Percentiles rank a stretch among this genome's conserved stretches.
phyloP scores from a whole-genome alignment of 2,113 vertebrate genomes.

The Beaufortia kweichowensis region DNA sequence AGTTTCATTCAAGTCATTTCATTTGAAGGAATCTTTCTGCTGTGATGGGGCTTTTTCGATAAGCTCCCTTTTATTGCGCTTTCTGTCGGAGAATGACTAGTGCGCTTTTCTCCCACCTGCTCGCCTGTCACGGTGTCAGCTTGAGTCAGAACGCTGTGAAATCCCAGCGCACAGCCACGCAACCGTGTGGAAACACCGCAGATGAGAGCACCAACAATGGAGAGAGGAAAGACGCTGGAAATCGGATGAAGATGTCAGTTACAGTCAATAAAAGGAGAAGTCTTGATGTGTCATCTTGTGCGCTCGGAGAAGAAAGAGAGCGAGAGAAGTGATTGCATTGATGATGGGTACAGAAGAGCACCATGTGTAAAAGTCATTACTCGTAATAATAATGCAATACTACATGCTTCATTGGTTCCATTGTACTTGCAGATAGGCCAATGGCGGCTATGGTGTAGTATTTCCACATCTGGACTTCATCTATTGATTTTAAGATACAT shows the following conservation, averaged over 20 bases:
- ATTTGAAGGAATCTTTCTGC: conserved; percentile 35
- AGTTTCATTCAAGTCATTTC: conserved; percentile 32
- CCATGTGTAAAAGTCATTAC: conserved; percentile 1
- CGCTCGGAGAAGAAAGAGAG: conserved; percentile 1
- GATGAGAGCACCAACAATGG: conserved; percentile 70
- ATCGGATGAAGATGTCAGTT: conserved; percentile 77
- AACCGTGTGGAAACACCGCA: conserved; percentile 77
- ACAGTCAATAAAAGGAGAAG: conserved; percentile 69
- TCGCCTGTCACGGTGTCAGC: conserved; percentile 54
- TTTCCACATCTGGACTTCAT: no score
- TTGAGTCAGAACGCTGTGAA: conserved; percentile 71
- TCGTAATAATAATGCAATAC: background rate
- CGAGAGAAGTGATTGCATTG: conserved; percentile 25
- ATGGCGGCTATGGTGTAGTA: no score
- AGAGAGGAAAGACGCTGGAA: conserved; percentile 60
- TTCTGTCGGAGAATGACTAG: conserved; percentile 43
- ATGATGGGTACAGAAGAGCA: background rate
- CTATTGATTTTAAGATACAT: no score
- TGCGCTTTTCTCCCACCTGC: conserved; percentile 52
- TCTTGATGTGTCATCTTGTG: conserved; percentile 34
- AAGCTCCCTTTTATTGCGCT: conserved; percentile 42
- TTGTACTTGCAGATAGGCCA: background rate
- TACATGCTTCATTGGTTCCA: background rate
- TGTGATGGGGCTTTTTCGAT: conserved; percentile 23
- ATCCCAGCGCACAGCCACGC: conserved; percentile 74